These are phyloP conservation scores for Myotis planiceps DNA, from an alignment of 2,797 vertebrate genomes.

Conservation along the genomic window DNA sequence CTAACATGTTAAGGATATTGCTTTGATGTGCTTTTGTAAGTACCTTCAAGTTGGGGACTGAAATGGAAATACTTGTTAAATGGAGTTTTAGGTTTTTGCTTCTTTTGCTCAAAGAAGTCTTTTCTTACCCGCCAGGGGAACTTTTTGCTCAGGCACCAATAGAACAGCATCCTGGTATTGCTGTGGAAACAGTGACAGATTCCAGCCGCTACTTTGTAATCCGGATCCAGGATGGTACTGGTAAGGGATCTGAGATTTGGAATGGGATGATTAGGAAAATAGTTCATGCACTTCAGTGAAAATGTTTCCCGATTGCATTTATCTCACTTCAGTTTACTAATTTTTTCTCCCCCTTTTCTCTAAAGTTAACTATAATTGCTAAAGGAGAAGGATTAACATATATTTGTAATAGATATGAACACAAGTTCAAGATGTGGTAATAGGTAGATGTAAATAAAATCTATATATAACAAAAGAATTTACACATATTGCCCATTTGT, in stretches of 20 bases:
- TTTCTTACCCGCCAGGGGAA: conserved; percentile 87
- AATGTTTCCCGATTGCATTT: neutral
- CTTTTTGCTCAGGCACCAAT: conserved; percentile 96
- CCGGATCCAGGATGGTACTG: conserved; percentile 95
- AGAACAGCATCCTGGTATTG: conserved; percentile 92
- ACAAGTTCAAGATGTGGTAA: neutral
- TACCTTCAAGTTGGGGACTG: neutral
- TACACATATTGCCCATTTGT: neutral
- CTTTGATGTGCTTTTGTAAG: neutral
- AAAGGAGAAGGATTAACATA: neutral
- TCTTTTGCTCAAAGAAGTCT: conserved; percentile 41
- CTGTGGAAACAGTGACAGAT: conserved; percentile 95
- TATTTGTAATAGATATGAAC: neutral
- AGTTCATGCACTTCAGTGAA: neutral
- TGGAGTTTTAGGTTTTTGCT: neutral
- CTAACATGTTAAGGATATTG: neutral
- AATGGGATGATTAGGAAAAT: neutral
- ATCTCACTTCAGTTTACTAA: neutral
- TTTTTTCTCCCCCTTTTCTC: neutral
- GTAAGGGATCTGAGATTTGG: conserved; percentile 79
- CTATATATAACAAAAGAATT: neutral
- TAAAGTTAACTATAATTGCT: neutral
- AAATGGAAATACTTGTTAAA: neutral
- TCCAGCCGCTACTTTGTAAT: conserved; percentile 97
- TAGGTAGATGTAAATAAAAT: neutral